Conservation (phyloP, 2,113 vertebrate genomes). For the Cyphomyrus plagiostoma region DNA sequence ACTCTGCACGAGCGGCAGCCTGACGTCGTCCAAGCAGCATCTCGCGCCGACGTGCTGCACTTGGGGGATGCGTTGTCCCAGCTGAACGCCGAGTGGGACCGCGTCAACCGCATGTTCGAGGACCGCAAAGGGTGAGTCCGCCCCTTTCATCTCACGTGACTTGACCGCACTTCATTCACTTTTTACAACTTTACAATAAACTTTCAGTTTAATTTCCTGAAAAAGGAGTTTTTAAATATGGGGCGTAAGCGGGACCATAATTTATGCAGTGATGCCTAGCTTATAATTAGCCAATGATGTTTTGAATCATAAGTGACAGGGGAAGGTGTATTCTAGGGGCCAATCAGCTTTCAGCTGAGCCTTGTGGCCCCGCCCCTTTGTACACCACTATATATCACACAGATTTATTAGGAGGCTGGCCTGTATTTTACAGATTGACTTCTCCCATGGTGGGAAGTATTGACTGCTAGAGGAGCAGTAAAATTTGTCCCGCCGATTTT, state of each 20-base stretch:
- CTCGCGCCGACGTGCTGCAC: conserved; percentile 73
- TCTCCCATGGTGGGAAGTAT: background rate
- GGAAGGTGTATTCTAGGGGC: background rate
- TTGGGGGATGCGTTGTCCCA: conserved; percentile 77
- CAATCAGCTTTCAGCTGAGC: background rate
- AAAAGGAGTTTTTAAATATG: background rate
- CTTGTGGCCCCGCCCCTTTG: background rate
- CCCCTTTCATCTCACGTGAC: background rate
- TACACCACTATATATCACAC: background rate
- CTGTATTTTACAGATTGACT: background rate
- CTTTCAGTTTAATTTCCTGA: background rate
- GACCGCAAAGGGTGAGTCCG: conserved; percentile 77
- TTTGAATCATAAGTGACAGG: background rate
- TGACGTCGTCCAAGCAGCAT: conserved; percentile 74
- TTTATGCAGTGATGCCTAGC: background rate
- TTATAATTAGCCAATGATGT: background rate
- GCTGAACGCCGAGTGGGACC: conserved; percentile 85
- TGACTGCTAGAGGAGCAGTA: background rate
- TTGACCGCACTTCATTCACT: background rate
- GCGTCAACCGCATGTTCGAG: conserved; percentile 80
- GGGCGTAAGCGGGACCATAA: background rate
- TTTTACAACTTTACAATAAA: background rate
- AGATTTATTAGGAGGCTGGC: background rate
- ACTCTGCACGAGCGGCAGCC: conserved; percentile 80
- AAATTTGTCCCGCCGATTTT: background rate